A percentile compares a stretch with the other conserved stretches of the same genome.
Evolutionary conservation across 2,888 invertebrate species (phyloP).

Genomic region (Agapostemon virescens): DNA sequence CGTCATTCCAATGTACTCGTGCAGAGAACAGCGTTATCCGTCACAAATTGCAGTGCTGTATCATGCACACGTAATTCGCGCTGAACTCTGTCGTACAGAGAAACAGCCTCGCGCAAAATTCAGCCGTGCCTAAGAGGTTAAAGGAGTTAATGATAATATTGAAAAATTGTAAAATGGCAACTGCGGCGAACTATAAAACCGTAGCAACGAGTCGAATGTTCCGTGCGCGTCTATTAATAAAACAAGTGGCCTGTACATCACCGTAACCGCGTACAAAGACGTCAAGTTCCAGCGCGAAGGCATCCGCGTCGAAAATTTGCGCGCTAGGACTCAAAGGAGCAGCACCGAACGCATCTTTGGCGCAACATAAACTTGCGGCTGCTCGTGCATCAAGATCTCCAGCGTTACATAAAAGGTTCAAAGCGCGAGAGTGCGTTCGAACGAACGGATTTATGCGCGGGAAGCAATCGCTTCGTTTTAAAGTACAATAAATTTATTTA

Average conservation of each 20-base stretch:
- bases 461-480: constrained; percentile 52
- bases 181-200: not conserved
- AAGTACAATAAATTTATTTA: constrained; percentile 62
- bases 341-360: not conserved
- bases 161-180: not conserved
- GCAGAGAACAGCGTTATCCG: no score
- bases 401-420: constrained; percentile 34
- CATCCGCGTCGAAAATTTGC: not conserved
- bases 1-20: no score
- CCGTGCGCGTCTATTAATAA: not conserved
- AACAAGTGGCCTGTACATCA: not conserved
- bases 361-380: constrained; percentile 9
- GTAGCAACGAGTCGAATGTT: not conserved
- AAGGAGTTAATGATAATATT: not conserved
- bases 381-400: constrained; percentile 19
- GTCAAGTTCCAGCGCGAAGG: not conserved
- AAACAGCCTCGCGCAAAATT: no score
- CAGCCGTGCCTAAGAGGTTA: no score
- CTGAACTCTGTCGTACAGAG: no score
- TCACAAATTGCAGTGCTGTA: no score
- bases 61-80: no score
- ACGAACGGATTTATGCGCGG: constrained; percentile 50
- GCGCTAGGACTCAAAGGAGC: not conserved
- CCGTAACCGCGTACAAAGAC: not conserved
- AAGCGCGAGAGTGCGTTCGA: constrained; percentile 14